phyloP scores from a whole-genome alignment of 2,797 vertebrate species.

The Acipenser oxyrinchus region DNA sequence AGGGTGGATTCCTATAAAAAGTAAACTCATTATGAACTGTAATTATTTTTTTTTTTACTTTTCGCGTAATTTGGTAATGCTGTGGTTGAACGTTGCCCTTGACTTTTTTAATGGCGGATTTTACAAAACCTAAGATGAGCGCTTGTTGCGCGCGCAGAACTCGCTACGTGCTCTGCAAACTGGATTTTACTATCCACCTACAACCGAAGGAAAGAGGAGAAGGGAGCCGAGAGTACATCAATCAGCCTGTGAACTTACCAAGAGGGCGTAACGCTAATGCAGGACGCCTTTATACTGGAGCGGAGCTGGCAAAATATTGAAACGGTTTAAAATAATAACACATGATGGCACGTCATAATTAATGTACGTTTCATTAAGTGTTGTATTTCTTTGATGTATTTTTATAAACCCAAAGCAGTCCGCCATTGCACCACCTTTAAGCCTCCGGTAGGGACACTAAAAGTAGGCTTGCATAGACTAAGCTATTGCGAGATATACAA shows the following conservation, averaged over 20 bases:
- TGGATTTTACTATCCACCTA: background rate
- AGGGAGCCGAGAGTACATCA: background rate
- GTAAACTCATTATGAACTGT: background rate
- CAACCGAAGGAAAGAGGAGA: background rate
- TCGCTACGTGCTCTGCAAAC: background rate
- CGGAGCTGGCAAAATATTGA: background rate
- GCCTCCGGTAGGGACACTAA: too few relatives aligned
- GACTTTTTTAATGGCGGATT: slow-evolving; percentile 4
- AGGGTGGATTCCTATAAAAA: background rate
- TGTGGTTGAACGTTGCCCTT: slow-evolving; percentile 32
- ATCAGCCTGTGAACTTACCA: slow-evolving; percentile 1
- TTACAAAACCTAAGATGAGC: background rate
- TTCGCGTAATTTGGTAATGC: too few relatives aligned
- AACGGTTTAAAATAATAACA: background rate
- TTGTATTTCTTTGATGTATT: too few relatives aligned
- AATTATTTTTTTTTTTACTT: background rate
- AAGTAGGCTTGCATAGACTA: too few relatives aligned
- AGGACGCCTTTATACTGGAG: too few relatives aligned
- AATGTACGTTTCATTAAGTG: too few relatives aligned
- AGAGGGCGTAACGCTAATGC: slow-evolving; percentile 4
- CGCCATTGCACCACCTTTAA: too few relatives aligned
- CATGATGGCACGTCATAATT: background rate
- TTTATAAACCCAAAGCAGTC: too few relatives aligned
- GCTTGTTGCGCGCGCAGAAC: slow-evolving; percentile 2
- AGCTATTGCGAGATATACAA: too few relatives aligned